Evolutionary conservation across 1,140 invertebrate genomes (phyloP).

Genomic region (Drosophila bifasciata): DNA sequence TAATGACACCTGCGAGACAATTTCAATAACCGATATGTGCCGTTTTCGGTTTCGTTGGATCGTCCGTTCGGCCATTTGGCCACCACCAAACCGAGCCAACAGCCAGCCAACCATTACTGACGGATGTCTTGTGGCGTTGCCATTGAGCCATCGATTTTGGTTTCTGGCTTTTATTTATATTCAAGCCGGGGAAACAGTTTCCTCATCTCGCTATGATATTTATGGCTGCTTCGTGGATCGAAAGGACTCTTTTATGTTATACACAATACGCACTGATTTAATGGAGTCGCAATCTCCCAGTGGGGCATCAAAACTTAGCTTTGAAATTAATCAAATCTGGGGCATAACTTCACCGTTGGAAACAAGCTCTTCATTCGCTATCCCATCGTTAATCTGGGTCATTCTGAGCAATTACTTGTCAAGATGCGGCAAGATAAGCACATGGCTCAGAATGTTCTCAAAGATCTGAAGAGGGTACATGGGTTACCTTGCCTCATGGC

Average conservation of each 20-base stretch:
- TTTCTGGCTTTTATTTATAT: slow-evolving; percentile 21
- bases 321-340: slow-evolving; percentile 24
- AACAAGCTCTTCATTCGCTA: too few species aligned
- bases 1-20: slow-evolving; percentile 80
- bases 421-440: slow-evolving; percentile 29
- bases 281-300: background rate
- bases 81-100: slow-evolving; percentile 1
- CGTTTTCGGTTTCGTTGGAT: slow-evolving; percentile 53
- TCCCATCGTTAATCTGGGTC: slow-evolving; percentile 21
- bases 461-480: background rate
- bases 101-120: slow-evolving; percentile 9
- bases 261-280: slow-evolving; percentile 19
- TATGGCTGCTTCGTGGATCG: background rate
- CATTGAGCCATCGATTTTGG: slow-evolving; percentile 52
- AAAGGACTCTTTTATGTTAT: background rate
- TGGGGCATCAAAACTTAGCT: slow-evolving; percentile 6
- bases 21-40: slow-evolving; percentile 78
- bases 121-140: slow-evolving; percentile 34
- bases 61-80: slow-evolving; percentile 4
- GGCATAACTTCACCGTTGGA: background rate
- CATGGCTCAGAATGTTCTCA: background rate
- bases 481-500: background rate
- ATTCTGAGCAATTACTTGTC: slow-evolving; percentile 19
- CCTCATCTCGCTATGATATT: background rate
- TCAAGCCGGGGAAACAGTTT: background rate